phyloP scores from a whole-genome alignment of 1,140 invertebrate species.

The Drosophila pandora region DNA sequence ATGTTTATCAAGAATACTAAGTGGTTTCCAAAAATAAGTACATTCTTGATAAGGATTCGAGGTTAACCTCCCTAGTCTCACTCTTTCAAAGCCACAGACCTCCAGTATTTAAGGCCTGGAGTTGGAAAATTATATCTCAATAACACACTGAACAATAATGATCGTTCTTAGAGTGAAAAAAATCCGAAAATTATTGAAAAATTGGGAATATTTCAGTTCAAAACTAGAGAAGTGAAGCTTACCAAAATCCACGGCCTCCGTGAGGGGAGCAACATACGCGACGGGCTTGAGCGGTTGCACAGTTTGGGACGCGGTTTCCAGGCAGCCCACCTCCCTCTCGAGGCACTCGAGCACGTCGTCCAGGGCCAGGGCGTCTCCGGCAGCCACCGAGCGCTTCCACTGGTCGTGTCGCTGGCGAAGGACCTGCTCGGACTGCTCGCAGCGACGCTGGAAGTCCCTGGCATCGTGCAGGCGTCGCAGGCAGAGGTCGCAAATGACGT shows the following conservation, averaged over 20 bases:
- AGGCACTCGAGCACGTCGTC: slow-evolving; percentile 70
- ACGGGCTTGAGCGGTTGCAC: slow-evolving; percentile 28
- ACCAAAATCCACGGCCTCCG: slow-evolving; percentile 67
- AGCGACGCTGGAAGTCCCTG: slow-evolving; percentile 60
- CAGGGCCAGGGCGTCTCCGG: slow-evolving; percentile 47
- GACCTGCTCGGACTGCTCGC: slow-evolving; percentile 63
- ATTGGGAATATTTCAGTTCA: too few relatives aligned
- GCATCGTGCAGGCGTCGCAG: slow-evolving; percentile 57
- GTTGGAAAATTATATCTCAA: too few relatives aligned
- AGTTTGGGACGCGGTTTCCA: slow-evolving; percentile 30
- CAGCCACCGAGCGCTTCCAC: slow-evolving; percentile 53
- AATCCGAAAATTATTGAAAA: too few relatives aligned
- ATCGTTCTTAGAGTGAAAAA: neutral
- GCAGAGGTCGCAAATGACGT: slow-evolving; percentile 71
- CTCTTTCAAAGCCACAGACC: too few relatives aligned
- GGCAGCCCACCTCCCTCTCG: slow-evolving; percentile 62
- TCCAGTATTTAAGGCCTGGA: too few relatives aligned
- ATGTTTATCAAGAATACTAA: too few relatives aligned
- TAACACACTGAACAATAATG: too few relatives aligned
- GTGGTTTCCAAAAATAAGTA: too few relatives aligned
- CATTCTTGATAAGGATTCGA: too few relatives aligned
- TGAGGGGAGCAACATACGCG: slow-evolving; percentile 37
- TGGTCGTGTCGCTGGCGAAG: slow-evolving; percentile 62
- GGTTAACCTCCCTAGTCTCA: too few relatives aligned
- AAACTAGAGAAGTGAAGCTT: neutral